phyloP scores from a whole-genome alignment of 2,888 invertebrate genomes.

The Hipparchia sbordonii region DNA sequence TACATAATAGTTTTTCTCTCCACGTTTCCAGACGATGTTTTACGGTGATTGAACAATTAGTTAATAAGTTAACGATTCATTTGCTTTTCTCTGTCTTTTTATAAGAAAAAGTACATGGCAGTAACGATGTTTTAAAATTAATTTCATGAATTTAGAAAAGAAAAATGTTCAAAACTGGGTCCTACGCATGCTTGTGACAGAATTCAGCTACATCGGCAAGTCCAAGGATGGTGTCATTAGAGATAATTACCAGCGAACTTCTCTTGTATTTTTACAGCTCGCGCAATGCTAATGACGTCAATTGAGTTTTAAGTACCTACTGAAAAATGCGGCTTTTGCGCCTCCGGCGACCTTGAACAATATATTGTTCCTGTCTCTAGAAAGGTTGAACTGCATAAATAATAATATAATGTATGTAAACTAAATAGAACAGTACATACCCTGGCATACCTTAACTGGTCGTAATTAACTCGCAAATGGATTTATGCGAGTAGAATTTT shows the following conservation, averaged over 20 bases:
- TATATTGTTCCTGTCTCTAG: neutral
- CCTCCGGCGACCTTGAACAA: no score
- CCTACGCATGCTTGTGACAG: no score
- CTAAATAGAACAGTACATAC: constrained; percentile 24
- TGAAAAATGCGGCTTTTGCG: no score
- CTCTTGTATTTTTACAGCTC: no score
- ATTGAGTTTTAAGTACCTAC: no score
- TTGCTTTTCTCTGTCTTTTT: constrained; percentile 4
- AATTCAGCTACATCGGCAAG: no score
- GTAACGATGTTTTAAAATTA: no score
- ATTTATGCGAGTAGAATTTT: constrained; percentile 35
- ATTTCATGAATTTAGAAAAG: no score
- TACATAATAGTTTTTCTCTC: constrained; percentile 39
- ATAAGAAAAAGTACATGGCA: neutral
- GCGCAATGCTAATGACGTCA: no score
- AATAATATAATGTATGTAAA: constrained; percentile 12
- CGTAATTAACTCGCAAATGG: constrained; percentile 38
- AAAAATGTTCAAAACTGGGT: no score
- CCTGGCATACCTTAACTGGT: constrained; percentile 33
- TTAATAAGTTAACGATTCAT: constrained; percentile 31
- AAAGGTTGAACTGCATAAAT: constrained; percentile 11
- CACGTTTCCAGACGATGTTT: constrained; percentile 32
- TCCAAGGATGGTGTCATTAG: no score
- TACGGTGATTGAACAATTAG: constrained; percentile 37
- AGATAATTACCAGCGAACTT: no score